A percentile compares a stretch with the other conserved stretches of the same genome.
Evolutionary conservation across 1,140 invertebrate genomes (phyloP).

Genomic region (Uloborus diversus): DNA sequence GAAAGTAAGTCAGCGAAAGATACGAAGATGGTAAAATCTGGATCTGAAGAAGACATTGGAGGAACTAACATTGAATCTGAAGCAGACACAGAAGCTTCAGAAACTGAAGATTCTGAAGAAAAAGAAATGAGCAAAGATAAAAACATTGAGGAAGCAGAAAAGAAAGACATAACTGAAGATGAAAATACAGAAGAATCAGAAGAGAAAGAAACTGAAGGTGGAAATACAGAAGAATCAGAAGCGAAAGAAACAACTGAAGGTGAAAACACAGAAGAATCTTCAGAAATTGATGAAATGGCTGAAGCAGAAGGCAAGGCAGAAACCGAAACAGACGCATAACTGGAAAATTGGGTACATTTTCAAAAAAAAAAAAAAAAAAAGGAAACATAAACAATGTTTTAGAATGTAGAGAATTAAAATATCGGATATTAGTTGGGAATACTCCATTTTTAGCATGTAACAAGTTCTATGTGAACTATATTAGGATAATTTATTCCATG

Average conservation of each 20-base stretch:
- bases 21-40: not conserved
- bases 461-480: too few species aligned
- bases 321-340: not conserved
- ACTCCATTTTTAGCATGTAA: too few species aligned
- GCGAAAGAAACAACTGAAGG: not conserved
- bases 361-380: not conserved
- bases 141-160: not conserved
- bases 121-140: not conserved
- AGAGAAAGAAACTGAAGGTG: too few species aligned
- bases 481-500: too few species aligned
- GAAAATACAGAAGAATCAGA: not conserved
- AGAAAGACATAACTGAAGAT: not conserved
- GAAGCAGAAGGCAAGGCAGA: not conserved
- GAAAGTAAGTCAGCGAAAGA: not conserved
- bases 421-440: too few species aligned
- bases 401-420: not conserved
- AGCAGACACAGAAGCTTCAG: not conserved
- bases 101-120: not conserved
- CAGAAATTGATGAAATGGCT: not conserved
- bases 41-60: not conserved
- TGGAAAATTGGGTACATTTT: not conserved
- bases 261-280: not conserved
- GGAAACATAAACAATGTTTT: not conserved
- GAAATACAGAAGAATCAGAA: too few species aligned
- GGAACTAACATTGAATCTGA: too few species aligned